These are phyloP conservation scores for Motacilla alba DNA, from an alignment of 2,113 vertebrate genomes.

Conservation along the genomic window DNA sequence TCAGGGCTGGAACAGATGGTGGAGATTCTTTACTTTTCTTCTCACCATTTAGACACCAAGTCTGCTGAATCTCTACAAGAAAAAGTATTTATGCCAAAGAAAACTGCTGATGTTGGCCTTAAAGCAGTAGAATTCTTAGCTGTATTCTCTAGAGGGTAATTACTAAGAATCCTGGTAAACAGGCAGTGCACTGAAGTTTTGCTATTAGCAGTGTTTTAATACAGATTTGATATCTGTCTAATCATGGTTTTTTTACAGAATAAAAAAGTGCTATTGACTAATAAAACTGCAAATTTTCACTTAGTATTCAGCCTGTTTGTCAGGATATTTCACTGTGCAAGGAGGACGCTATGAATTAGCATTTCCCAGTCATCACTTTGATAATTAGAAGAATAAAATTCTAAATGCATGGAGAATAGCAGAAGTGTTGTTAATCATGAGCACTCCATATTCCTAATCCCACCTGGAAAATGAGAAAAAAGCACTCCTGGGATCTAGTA, in stretches of 20 bases:
- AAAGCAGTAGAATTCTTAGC: background rate
- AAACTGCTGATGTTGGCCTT: constrained; percentile 8
- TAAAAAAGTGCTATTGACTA: background rate
- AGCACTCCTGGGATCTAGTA: background rate
- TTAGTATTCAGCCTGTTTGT: background rate
- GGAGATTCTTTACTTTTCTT: background rate
- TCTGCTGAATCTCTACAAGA: constrained; percentile 14
- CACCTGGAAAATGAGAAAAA: constrained; percentile 2
- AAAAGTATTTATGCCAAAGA: background rate
- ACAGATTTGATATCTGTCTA: background rate
- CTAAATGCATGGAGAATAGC: background rate
- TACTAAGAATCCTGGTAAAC: background rate
- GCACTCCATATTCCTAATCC: background rate
- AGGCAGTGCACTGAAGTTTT: background rate
- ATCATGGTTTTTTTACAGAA: background rate
- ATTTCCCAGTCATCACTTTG: background rate
- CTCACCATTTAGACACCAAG: background rate
- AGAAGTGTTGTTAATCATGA: background rate
- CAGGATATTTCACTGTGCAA: background rate
- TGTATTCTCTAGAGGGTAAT: background rate
- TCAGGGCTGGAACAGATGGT: constrained; percentile 36
- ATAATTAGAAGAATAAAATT: background rate
- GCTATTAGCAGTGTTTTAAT: background rate
- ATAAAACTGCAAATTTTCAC: background rate
- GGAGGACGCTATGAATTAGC: background rate